Conservation (phyloP, 2,797 vertebrate genomes). For the Cryptoblepharus egeriae region DNA sequence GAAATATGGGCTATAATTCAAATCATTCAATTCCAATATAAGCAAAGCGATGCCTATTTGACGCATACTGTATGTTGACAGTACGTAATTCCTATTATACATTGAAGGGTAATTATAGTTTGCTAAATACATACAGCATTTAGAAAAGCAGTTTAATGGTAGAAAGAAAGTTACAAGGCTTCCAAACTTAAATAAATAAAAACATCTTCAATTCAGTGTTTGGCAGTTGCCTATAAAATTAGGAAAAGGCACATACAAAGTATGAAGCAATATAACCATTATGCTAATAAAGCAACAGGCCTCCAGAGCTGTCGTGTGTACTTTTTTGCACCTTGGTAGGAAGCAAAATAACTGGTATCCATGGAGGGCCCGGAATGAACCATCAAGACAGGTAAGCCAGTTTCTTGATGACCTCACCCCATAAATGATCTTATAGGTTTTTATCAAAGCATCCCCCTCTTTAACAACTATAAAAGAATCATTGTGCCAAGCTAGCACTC, state of each 20-base stretch:
- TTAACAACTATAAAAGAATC: no score
- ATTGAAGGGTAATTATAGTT: constrained; percentile 53
- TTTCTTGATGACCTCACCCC: no score
- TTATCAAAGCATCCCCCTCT: no score
- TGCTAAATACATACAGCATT: constrained; percentile 43
- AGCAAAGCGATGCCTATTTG: constrained; percentile 48
- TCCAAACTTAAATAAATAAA: constrained; percentile 50
- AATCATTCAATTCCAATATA: constrained; percentile 30
- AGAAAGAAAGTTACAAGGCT: constrained; percentile 37
- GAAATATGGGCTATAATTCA: constrained; percentile 38
- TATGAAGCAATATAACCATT: constrained; percentile 50
- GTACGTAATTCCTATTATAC: constrained; percentile 43
- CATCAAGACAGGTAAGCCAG: no score
- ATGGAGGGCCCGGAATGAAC: no score
- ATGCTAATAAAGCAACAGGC: no score
- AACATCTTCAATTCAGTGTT: constrained; percentile 21
- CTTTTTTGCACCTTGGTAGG: no score
- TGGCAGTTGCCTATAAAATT: constrained; percentile 37
- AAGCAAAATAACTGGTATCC: no score
- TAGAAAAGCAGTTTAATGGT: constrained; percentile 33
- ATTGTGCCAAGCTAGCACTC: no score
- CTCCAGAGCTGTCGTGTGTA: no score
- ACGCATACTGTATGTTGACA: constrained; percentile 55
- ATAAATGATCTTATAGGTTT: no score
- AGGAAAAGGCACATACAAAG: constrained; percentile 21